Evolutionary conservation across 2,888 invertebrate genomes (phyloP).

Genomic region (Actias luna): DNA sequence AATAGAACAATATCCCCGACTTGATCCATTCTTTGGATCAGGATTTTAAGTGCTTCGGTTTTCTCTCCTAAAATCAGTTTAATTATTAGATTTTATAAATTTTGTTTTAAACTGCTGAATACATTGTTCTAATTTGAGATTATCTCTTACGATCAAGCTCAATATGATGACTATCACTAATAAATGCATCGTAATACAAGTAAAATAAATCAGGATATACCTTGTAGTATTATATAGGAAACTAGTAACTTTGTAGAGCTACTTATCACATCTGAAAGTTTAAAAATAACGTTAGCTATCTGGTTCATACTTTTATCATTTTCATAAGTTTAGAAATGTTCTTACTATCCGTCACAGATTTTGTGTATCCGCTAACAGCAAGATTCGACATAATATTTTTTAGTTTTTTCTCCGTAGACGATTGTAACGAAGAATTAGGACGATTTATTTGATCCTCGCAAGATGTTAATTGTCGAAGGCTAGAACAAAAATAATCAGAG

Average conservation of each 20-base stretch:
- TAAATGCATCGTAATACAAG: neutral
- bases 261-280: slow-evolving; percentile 54
- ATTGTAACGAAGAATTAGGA: slow-evolving; percentile 41
- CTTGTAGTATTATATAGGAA: slow-evolving; percentile 56
- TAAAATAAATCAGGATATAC: slow-evolving; percentile 29
- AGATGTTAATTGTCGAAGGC: slow-evolving; percentile 55
- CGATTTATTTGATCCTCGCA: slow-evolving; percentile 50
- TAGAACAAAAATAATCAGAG: slow-evolving; percentile 27
- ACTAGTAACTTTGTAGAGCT: slow-evolving; percentile 47
- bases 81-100: neutral
- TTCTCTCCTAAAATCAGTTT: slow-evolving; percentile 46
- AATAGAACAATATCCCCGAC: slow-evolving; percentile 50
- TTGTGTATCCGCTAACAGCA: slow-evolving; percentile 37
- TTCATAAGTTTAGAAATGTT: neutral
- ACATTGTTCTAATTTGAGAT: neutral
- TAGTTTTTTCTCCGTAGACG: slow-evolving; percentile 40
- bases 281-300: slow-evolving; percentile 10
- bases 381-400: slow-evolving; percentile 49
- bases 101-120: neutral
- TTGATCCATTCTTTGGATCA: slow-evolving; percentile 51
- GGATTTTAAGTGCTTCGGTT: slow-evolving; percentile 51
- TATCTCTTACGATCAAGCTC: neutral
- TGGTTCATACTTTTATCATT: neutral
- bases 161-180: neutral
- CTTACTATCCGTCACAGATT: slow-evolving; percentile 43